Evolutionary conservation across 2,113 vertebrate genomes (phyloP), one percentile per base, ranked within the genome.

Genomic region (Bos indicus): DNA sequence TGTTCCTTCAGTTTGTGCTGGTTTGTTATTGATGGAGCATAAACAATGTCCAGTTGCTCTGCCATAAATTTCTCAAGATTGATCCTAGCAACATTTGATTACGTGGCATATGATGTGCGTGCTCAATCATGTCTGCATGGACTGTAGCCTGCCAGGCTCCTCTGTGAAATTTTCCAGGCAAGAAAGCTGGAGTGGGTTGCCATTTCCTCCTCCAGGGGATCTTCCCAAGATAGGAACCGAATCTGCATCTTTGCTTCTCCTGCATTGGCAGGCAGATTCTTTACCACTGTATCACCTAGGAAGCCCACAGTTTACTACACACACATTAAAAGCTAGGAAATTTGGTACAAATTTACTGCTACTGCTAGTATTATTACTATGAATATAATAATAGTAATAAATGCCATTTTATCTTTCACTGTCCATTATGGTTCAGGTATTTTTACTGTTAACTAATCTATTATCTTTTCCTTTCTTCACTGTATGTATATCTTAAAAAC

Each of bases 401-500:
- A 28, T 60, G 67, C 0, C 64, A 23, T 78, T 36, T 85, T 0
- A 62, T 84, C 16, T 6, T 91, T 90, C 95, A 2, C 2, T 77
- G 91, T 43, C 2, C 81, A 13, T 80, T 90, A 46, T 48, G 60
- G 15, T 59, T 2, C 51, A 89, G 30, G 23, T 5, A 74, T 84
- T 94, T 97, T 85, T 19, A 8, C 85, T 4, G 1, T 56, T 95
- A 46, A 87, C 7, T 88, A 57, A 86, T 59, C 59, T 59, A 54
- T 59, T 90, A 12, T 40, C 77, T 78, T 81, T 96, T 60, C 25
- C 33, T 96, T 98, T 40, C 64, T 97, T 95, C 91, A 67, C 56
- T 96, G 0, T 74, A 51, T 40, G 21, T 36, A 36, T 71, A 71
- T 71, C n/a, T 71, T 36, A 80, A 91, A 87, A 43, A 91, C 23